These are phyloP conservation scores for Sthenelais limicola DNA, from an alignment of 2,888 invertebrate species.

Conservation along the genomic window DNA sequence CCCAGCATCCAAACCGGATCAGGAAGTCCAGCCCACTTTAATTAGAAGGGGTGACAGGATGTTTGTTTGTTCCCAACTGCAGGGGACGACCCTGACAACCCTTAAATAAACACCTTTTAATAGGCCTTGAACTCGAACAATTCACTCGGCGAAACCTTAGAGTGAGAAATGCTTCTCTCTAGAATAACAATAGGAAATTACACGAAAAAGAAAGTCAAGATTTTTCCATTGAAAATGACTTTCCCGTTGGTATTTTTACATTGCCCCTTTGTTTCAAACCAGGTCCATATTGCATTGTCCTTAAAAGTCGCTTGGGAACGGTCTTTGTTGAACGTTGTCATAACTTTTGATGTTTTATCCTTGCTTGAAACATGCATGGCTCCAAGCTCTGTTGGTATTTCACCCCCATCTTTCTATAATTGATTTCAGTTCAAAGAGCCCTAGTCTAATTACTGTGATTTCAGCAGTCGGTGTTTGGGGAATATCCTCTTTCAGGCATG, in stretches of 20 bases:
- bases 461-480: conserved; percentile 1
- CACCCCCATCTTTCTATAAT: conserved; percentile 10
- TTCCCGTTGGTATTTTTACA: too few relatives aligned
- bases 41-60: conserved; percentile 35
- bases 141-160: too few relatives aligned
- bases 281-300: conserved; percentile 10
- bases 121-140: too few relatives aligned
- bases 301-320: neutral
- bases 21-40: conserved; percentile 25
- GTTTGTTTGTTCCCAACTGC: conserved; percentile 27
- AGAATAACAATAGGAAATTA: too few relatives aligned
- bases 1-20: too few relatives aligned
- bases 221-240: too few relatives aligned
- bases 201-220: too few relatives aligned
- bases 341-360: conserved; percentile 8
- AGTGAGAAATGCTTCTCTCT: too few relatives aligned
- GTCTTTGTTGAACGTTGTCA: conserved; percentile 20
- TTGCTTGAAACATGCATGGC: neutral
- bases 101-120: too few relatives aligned
- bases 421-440: conserved; percentile 37
- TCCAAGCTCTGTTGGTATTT: conserved; percentile 1
- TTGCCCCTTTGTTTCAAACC: conserved; percentile 27
- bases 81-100: too few relatives aligned
- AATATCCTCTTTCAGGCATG: conserved; percentile 7
- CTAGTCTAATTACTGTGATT: conserved; percentile 3